Base-by-base conservation (phyloP, 1,140 invertebrate genomes). In the Drosophila lowei region DNA sequence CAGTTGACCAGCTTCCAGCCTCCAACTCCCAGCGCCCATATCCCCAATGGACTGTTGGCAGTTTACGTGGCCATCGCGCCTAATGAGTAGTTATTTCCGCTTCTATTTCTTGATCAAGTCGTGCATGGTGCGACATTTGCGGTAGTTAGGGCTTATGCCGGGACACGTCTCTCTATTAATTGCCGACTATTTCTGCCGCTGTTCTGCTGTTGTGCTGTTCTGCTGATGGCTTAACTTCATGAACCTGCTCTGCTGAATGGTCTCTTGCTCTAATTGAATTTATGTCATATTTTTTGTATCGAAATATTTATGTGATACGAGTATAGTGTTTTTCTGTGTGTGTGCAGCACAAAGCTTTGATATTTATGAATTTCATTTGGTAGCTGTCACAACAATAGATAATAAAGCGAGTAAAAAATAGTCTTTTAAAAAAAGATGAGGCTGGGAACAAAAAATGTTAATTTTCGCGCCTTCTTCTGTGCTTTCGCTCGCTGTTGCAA, bases 51-150 rank as follows among this genome's bases (percentile, higher is more conserved):
- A 70, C 66, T 68, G 58, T 48, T 74, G 75, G 48, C 57, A 55
- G 76, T 80, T 86, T 83, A 88, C 83, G 84, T 88, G 83, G 83
- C 72, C 84, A 88, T 79, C 75, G 61, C 63, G 72, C 79, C 79
- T 88, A 88, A 88, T 88, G 83, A 88, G 83, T 83, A 88, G 84
- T 88, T 88, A 88, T 88, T 89, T 88, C 83, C 83, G 78, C 52
- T 67, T 83, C 60, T 88, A 88, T 88, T 79, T 88, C 83, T 83
- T 83, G 83, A 88, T 88, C 77, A 88, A 77, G 55, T 78, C 84
- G 84, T 81, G 84, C 78, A 64, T 62, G 68, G 71, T 63, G 49
- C 50, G 44, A 46, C 62, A 70, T 78, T 71, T 67, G 66, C 41
- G 59, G 77, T 58, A 55, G 79, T 76, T 72, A 77, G 25, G 56